Base-by-base conservation (phyloP, 2,888 invertebrate species). In the Peribatodes rhomboidaria region DNA sequence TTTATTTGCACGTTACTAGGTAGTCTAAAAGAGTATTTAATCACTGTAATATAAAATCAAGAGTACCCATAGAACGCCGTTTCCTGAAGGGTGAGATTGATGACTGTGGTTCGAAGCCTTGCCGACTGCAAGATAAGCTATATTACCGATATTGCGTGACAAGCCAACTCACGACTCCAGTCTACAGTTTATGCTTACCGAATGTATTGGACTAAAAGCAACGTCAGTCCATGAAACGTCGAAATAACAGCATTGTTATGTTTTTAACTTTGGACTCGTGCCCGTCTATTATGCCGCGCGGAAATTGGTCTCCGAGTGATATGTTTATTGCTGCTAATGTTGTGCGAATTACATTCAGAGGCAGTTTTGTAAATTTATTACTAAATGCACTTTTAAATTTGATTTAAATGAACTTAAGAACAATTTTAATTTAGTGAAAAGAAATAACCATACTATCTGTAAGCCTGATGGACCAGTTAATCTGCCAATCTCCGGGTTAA, bases 141-240 rank as follows among this genome's bases (percentile, higher is more conserved):
- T 81, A 79, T 79, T 76, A 75, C 73, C 80, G 78, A 86, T 85
- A 82, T 88, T 84, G 88, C 89, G 87, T 89, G 89, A 84, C 81
- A 77, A 82, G 73, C 79, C 70, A 77, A 56, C 60, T 81, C 78
- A 80, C 81, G 78, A 80, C 74, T 52, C 4, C 49, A 61, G 33
- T 33, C 20, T 49, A 57, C 44, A 58, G 49, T 67, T 79, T 77
- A 79, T 79, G 72, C 69, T 76, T 72, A 59, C 64, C 54, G 65
- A 75, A 79, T 78, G 78, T 83, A 84, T 83, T 80, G 77, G 81
- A 77, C 68, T 78, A 70, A 67, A 77, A 78, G 70, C 68, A 60
- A 70, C 74, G 69, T 70, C 65, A 74, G 72, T 60, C 64, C 67
- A 68, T 67, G 68, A 70, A 73, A 65, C 59, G 52, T 69, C 57